Evolutionary conservation across 2,113 vertebrate genomes (phyloP).

Genomic region (Lepus europaeus): DNA sequence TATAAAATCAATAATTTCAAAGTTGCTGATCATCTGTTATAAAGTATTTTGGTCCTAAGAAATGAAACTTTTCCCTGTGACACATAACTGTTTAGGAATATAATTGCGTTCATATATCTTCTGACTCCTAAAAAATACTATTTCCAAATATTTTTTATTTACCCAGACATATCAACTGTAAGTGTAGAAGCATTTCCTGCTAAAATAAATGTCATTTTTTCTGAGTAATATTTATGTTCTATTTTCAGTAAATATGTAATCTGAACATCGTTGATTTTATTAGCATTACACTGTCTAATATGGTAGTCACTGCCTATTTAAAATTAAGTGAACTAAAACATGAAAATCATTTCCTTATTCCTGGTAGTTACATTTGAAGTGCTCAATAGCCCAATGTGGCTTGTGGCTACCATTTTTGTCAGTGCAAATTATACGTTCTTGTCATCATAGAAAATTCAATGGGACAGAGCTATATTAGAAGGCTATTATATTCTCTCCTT

Average conservation of each 20-base stretch:
- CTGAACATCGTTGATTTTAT: constrained; percentile 49
- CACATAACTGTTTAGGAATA: not conserved
- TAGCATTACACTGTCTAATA: not conserved
- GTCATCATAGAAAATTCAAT: not conserved
- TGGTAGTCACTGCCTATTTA: not conserved
- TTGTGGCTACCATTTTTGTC: not conserved
- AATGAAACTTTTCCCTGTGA: not conserved
- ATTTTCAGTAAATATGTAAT: constrained; percentile 46
- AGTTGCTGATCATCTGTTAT: not conserved
- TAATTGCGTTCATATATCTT: not conserved
- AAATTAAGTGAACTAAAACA: not conserved
- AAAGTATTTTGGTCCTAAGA: not conserved
- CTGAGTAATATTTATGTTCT: not conserved
- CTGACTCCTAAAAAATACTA: constrained; percentile 10
- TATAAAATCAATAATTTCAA: not conserved
- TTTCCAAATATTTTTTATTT: constrained; percentile 32
- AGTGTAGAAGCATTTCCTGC: constrained; percentile 12
- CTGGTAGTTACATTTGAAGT: not conserved
- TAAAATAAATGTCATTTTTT: constrained; percentile 49
- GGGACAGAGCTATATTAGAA: not conserved
- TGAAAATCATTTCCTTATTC: not conserved
- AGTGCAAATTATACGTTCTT: not conserved
- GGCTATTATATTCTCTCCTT: constrained; percentile 2
- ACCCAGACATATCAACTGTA: not conserved
- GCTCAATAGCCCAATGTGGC: not conserved